Conservation (phyloP, 2,888 invertebrate species). For the Willowsia nigromaculata region DNA sequence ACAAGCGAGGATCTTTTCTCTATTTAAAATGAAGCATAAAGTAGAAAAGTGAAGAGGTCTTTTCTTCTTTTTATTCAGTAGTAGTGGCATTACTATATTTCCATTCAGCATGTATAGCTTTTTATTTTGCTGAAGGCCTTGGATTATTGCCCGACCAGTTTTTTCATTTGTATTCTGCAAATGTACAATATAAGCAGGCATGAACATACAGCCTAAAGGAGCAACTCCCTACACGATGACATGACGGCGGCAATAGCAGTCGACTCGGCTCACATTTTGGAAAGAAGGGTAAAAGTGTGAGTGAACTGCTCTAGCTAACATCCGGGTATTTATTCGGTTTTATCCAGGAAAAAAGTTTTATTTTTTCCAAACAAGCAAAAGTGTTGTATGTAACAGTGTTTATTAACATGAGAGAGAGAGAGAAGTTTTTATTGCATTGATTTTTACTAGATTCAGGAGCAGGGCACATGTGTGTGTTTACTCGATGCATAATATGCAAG, state of each 20-base stretch:
- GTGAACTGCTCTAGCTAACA: constrained; percentile 49
- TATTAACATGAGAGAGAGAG: background rate
- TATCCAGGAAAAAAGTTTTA: constrained; percentile 33
- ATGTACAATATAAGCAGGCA: background rate
- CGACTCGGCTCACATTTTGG: background rate
- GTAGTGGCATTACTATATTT: constrained; percentile 18
- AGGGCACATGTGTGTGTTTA: constrained; percentile 52
- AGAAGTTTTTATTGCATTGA: constrained; percentile 38
- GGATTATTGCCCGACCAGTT: constrained; percentile 18
- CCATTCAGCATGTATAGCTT: background rate
- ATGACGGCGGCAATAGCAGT: background rate
- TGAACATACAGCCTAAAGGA: constrained; percentile 33
- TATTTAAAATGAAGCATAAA: constrained; percentile 38
- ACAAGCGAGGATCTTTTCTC: constrained; percentile 9
- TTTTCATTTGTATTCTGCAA: constrained; percentile 62
- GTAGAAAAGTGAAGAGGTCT: constrained; percentile 65
- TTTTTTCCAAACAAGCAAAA: constrained; percentile 10
- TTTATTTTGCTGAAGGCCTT: constrained; percentile 12
- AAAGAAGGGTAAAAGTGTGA: constrained; percentile 39
- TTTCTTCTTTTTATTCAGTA: constrained; percentile 25
- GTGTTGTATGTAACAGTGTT: constrained; percentile 21
- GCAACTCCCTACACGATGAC: background rate
- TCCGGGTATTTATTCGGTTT: constrained; percentile 64
- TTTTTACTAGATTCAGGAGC: constrained; percentile 23
- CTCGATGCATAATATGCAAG: constrained; percentile 19